These are phyloP conservation scores for Patella vulgata DNA, from an alignment of 1,140 invertebrate genomes.

Conservation along the genomic window DNA sequence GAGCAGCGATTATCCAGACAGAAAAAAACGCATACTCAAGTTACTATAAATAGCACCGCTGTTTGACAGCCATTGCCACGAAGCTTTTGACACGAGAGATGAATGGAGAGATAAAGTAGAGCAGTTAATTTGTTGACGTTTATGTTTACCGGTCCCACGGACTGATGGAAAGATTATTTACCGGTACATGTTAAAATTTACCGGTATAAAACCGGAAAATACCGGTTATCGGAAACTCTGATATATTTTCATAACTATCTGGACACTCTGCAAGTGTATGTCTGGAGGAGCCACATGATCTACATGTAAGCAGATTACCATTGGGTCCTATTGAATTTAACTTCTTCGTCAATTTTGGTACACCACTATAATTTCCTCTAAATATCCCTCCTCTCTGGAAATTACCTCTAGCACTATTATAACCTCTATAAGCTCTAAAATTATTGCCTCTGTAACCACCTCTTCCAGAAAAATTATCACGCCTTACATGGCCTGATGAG, in stretches of 20 bases:
- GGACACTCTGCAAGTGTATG: constrained; percentile 14
- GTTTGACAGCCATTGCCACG: too few relatives aligned
- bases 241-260: constrained; percentile 20
- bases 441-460: neutral
- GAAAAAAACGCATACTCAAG: too few relatives aligned
- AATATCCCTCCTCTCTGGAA: neutral
- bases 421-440: neutral
- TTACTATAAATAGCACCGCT: too few relatives aligned
- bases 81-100: too few relatives aligned
- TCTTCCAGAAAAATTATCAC: neutral
- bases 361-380: neutral
- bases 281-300: constrained; percentile 13
- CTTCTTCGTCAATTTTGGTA: neutral
- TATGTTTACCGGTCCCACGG: too few relatives aligned
- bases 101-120: too few relatives aligned
- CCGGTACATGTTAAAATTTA: too few relatives aligned
- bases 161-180: too few relatives aligned
- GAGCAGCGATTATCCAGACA: too few relatives aligned
- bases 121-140: too few relatives aligned
- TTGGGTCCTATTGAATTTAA: neutral
- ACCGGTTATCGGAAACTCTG: too few relatives aligned
- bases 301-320: constrained; percentile 7
- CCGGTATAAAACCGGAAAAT: too few relatives aligned
- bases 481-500: neutral
- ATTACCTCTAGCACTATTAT: neutral